phyloP scores from a whole-genome alignment of 2,888 invertebrate species.

The Phaonia tiefii region DNA sequence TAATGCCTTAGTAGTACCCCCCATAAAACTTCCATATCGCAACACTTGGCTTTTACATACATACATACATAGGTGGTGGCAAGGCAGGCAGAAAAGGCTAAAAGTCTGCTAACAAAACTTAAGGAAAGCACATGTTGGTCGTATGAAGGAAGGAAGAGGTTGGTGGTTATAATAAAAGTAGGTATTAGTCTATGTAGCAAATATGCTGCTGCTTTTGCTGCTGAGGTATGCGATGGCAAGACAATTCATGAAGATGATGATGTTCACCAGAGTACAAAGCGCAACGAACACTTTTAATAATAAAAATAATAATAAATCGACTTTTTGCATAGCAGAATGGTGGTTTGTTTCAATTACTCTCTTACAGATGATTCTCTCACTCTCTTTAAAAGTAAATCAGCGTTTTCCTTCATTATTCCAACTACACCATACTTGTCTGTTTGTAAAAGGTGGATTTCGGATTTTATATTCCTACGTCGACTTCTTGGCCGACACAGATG shows the following conservation, averaged over 20 bases:
- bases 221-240: neutral
- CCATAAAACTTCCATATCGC: neutral
- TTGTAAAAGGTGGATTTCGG: neutral
- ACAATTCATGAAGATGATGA: conserved; percentile 12
- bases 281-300: conserved; percentile 47
- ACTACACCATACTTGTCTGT: conserved; percentile 3
- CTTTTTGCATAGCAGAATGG: conserved; percentile 34
- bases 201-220: conserved; percentile 3
- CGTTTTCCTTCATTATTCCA: neutral
- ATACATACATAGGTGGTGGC: neutral
- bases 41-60: conserved; percentile 7
- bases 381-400: neutral
- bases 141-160: neutral
- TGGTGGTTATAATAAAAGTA: neutral
- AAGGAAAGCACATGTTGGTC: neutral
- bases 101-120: neutral
- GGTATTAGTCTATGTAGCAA: neutral
- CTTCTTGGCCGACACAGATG: conserved; percentile 8
- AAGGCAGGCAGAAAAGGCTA: neutral
- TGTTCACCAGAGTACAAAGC: conserved; percentile 18
- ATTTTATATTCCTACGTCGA: neutral
- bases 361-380: neutral
- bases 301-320: conserved; percentile 52
- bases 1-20: neutral
- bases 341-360: neutral